These are phyloP conservation scores for Thaleichthys pacificus DNA, from an alignment of 2,797 vertebrate species.

Conservation along the genomic window DNA sequence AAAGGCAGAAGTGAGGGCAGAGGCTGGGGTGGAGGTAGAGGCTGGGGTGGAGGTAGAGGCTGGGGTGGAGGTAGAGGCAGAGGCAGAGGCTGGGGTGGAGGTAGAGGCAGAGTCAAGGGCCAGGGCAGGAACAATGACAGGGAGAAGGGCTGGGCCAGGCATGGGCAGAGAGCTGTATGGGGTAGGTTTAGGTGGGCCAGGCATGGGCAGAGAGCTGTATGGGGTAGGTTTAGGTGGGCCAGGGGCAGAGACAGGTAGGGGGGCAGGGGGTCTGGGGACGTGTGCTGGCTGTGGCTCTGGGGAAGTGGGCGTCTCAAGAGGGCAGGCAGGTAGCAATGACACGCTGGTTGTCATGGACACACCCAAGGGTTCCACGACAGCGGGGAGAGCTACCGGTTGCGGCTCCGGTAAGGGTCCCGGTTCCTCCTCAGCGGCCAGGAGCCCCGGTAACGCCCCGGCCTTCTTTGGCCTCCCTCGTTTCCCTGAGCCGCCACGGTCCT, in stretches of 20 bases:
- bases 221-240: constrained; percentile 18
- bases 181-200: constrained; percentile 15
- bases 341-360: constrained; percentile 36
- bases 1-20: neutral
- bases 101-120: constrained; percentile 5
- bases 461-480: constrained; percentile 59
- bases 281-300: constrained; percentile 34
- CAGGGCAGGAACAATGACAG: constrained; percentile 13
- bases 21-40: neutral
- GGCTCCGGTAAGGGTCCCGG: neutral
- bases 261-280: neutral
- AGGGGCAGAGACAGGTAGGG: no score
- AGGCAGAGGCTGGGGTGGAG: neutral
- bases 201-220: constrained; percentile 9
- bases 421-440: constrained; percentile 37
- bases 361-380: constrained; percentile 16
- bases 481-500: constrained; percentile 56
- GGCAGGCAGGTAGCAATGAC: constrained; percentile 19
- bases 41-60: neutral
- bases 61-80: constrained; percentile 1
- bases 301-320: constrained; percentile 16
- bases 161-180: constrained; percentile 1
- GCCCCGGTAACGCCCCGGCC: constrained; percentile 39
- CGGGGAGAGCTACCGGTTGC: constrained; percentile 29
- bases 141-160: constrained; percentile 9